Percentiles rank a stretch among this genome's conserved stretches.
Evolutionary conservation across 2,113 vertebrate species (phyloP).

Genomic region (Ascaphus truei): DNA sequence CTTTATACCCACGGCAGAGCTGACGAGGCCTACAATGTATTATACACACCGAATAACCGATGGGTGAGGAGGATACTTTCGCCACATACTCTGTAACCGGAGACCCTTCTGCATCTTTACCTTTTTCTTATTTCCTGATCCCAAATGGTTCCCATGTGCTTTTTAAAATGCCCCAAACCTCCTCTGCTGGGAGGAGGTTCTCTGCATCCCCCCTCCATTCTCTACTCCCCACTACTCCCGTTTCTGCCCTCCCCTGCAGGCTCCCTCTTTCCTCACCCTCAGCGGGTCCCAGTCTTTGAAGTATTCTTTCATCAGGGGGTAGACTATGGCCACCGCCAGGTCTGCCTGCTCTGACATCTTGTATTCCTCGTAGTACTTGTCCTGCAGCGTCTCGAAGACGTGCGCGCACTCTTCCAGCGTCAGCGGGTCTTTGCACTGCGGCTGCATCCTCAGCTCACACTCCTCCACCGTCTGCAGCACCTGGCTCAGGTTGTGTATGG

Average conservation of each 20-base stretch:
- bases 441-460: conserved; percentile 74
- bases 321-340: conserved; percentile 85
- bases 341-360: conserved; percentile 82
- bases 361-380: conserved; percentile 91
- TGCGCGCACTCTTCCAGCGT: conserved; percentile 77
- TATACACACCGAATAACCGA: too few species aligned
- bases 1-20: too few species aligned
- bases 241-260: fast-evolving
- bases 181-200: too few species aligned
- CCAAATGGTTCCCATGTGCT: too few species aligned
- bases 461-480: conserved; percentile 86
- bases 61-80: too few species aligned
- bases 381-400: conserved; percentile 86
- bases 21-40: too few species aligned
- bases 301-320: conserved; percentile 86
- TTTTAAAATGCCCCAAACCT: too few species aligned
- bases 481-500: conserved; percentile 78
- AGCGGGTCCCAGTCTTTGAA: conserved; percentile 90
- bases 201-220: too few species aligned
- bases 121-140: too few species aligned
- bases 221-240: too few species aligned
- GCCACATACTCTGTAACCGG: too few species aligned
- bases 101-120: too few species aligned
- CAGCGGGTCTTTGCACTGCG: conserved; percentile 55
- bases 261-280: conserved; percentile 56